Conservation (phyloP, 2,888 invertebrate species). For the Lacanobia oleracea region DNA sequence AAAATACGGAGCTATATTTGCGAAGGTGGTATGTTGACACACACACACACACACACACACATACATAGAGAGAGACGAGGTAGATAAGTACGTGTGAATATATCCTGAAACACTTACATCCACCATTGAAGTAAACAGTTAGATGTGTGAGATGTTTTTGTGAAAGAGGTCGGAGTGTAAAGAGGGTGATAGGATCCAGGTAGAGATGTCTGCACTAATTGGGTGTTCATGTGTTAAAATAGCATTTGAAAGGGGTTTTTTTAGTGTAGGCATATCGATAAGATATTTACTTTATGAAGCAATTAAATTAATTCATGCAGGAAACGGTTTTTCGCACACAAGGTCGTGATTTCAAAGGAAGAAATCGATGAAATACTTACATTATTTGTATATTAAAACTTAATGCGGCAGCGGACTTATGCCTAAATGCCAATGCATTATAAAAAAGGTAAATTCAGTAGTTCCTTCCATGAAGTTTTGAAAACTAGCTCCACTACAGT, state of each 20-base stretch:
- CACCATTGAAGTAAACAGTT: slow-evolving; percentile 37
- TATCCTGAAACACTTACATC: slow-evolving; percentile 32
- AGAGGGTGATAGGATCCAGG: neutral
- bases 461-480: neutral
- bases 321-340: no score
- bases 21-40: slow-evolving; percentile 50
- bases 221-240: neutral
- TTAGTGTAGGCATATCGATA: neutral
- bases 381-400: no score
- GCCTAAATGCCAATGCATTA: no score
- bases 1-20: slow-evolving; percentile 57
- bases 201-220: slow-evolving; percentile 11
- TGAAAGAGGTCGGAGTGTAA: slow-evolving; percentile 15
- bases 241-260: no score
- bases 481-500: neutral
- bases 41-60: slow-evolving; percentile 16
- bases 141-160: slow-evolving; percentile 31
- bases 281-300: no score
- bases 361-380: no score
- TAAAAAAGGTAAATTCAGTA: neutral
- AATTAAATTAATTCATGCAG: no score
- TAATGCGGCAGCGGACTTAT: no score
- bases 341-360: no score
- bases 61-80: neutral
- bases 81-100: slow-evolving; percentile 31